A percentile compares a stretch with the other conserved stretches of the same genome.
phyloP scores from a whole-genome alignment of 2,888 invertebrate species.

The Noctua pronuba region DNA sequence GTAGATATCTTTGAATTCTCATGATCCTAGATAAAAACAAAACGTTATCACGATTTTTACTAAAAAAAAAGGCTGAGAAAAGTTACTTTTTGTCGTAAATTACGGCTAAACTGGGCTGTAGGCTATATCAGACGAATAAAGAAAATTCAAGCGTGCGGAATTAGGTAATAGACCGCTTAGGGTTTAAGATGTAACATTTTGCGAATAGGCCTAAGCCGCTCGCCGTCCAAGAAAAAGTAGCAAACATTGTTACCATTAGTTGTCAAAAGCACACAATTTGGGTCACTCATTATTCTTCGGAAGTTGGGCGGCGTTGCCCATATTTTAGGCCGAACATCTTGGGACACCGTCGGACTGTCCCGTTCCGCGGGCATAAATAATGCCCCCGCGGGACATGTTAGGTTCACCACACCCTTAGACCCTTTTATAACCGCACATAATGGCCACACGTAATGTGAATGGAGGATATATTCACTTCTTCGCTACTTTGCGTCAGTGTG shows the following conservation, averaged over 20 bases:
- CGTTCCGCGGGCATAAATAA: conserved; percentile 78
- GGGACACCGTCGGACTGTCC: conserved; percentile 72
- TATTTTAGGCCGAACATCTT: conserved; percentile 74
- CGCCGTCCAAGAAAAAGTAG: conserved; percentile 27
- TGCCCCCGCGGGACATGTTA: conserved; percentile 79
- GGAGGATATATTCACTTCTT: conserved; percentile 65
- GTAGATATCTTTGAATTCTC: background rate
- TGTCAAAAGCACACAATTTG: conserved; percentile 71
- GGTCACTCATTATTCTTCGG: conserved; percentile 76
- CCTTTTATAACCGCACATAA: conserved; percentile 80
- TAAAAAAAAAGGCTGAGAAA: background rate
- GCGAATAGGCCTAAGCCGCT: conserved; percentile 2
- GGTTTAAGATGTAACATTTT: conserved; percentile 33
- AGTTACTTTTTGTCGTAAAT: conserved; percentile 24
- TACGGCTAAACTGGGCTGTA: background rate
- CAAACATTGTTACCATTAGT: conserved; percentile 58
- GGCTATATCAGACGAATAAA: conserved; percentile 6
- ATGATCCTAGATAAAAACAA: background rate
- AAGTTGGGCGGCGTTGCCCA: conserved; percentile 69
- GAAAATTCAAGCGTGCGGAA: conserved; percentile 29
- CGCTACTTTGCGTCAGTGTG: conserved; percentile 60
- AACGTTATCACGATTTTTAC: background rate
- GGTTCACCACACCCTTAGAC: conserved; percentile 75
- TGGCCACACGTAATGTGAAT: conserved; percentile 72
- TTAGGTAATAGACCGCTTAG: conserved; percentile 14